These are phyloP conservation scores for Seladonia tumulorum DNA, from an alignment of 2,888 invertebrate genomes.

Conservation along the genomic window DNA sequence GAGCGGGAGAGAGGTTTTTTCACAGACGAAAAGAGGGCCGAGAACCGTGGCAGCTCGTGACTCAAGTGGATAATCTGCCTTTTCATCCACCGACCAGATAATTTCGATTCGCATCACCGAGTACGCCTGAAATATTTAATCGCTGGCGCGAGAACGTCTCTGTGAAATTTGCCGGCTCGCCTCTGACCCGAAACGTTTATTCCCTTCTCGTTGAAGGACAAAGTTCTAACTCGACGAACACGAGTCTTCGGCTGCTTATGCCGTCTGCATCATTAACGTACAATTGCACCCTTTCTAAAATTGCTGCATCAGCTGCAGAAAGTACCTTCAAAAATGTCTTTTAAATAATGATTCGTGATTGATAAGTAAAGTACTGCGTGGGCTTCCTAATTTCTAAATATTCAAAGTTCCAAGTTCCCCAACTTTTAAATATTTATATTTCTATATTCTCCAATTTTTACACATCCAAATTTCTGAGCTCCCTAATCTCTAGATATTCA, in stretches of 20 bases:
- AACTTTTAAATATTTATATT: too few relatives aligned
- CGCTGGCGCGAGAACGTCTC: slow-evolving; percentile 10
- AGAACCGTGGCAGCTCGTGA: slow-evolving; percentile 6
- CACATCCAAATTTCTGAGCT: too few relatives aligned
- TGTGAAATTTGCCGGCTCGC: background rate
- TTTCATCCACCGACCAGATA: slow-evolving; percentile 23
- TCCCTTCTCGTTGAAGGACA: background rate
- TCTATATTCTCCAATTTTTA: too few relatives aligned
- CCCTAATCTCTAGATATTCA: too few relatives aligned
- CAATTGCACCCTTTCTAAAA: background rate
- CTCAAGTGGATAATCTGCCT: slow-evolving; percentile 27
- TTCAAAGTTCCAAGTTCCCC: too few relatives aligned
- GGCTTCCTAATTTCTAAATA: too few relatives aligned
- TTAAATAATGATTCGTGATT: too few relatives aligned
- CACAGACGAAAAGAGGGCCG: background rate
- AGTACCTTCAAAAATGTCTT: too few relatives aligned
- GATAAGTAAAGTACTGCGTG: too few relatives aligned
- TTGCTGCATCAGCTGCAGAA: background rate
- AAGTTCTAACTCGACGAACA: background rate
- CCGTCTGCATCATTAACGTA: background rate
- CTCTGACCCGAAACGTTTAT: background rate
- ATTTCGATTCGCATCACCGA: slow-evolving; percentile 36
- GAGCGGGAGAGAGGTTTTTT: background rate
- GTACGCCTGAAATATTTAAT: slow-evolving; percentile 27
- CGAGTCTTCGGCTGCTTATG: background rate